Evolutionary conservation across 2,888 invertebrate species (phyloP).

Genomic region (Eledona agricola): DNA sequence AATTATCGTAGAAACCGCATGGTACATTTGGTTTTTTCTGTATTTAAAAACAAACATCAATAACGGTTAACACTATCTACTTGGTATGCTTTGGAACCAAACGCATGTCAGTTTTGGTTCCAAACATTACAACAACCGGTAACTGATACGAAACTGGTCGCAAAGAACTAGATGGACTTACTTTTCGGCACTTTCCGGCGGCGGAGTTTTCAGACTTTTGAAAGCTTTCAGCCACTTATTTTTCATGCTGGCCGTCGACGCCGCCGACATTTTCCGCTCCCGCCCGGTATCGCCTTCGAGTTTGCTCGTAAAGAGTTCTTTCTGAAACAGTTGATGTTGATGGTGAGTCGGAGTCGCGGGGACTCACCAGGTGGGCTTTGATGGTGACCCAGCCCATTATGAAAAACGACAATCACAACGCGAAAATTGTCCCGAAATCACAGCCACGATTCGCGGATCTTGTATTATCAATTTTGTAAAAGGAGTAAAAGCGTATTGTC

Average conservation of each 20-base stretch:
- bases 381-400: slow-evolving; percentile 69
- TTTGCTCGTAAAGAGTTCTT: slow-evolving; percentile 84
- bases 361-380: slow-evolving; percentile 68
- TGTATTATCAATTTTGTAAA: slow-evolving; percentile 13
- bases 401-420: slow-evolving; percentile 15
- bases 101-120: slow-evolving; percentile 4
- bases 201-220: slow-evolving; percentile 88
- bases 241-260: slow-evolving; percentile 90
- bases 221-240: slow-evolving; percentile 98
- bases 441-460: slow-evolving; percentile 14
- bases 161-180: slow-evolving; percentile 62
- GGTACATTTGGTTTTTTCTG: slow-evolving; percentile 89
- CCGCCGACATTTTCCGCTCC: slow-evolving; percentile 86
- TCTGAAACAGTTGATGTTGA: slow-evolving; percentile 64
- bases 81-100: slow-evolving; percentile 10
- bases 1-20: slow-evolving; percentile 93
- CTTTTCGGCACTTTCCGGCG: slow-evolving; percentile 67
- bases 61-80: slow-evolving; percentile 38
- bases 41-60: slow-evolving; percentile 70
- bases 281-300: slow-evolving; percentile 70
- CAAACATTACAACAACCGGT: slow-evolving; percentile 2
- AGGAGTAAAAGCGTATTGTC: slow-evolving; percentile 27
- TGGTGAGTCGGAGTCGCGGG: neutral
- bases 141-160: slow-evolving; percentile 9
- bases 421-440: slow-evolving; percentile 19